Conservation (phyloP, 1,140 invertebrate genomes). For the Megalonaias nervosa region DNA sequence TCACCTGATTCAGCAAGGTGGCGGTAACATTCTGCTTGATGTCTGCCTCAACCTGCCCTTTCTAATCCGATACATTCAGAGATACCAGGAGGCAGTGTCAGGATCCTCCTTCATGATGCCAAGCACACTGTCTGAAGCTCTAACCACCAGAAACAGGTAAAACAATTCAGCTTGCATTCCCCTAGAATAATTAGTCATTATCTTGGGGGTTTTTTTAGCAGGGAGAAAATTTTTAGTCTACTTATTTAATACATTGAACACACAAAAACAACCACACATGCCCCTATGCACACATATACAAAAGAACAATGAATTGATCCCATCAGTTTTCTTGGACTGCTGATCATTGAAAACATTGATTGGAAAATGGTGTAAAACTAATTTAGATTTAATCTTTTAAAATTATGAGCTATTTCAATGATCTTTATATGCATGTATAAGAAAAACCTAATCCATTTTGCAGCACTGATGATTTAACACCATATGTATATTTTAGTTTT, state of each 20-base stretch:
- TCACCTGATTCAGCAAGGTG: constrained; percentile 80
- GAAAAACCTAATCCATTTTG: too few relatives aligned
- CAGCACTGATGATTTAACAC: too few relatives aligned
- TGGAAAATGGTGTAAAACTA: too few relatives aligned
- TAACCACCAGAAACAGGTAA: constrained; percentile 79
- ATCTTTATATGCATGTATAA: too few relatives aligned
- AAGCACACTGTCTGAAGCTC: constrained; percentile 82
- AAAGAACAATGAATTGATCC: too few relatives aligned
- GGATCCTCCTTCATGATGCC: constrained; percentile 80
- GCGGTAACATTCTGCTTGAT: constrained; percentile 85
- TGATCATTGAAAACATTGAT: too few relatives aligned
- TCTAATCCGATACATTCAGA: constrained; percentile 81
- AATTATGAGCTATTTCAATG: too few relatives aligned
- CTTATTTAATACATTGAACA: background rate
- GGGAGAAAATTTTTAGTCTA: background rate
- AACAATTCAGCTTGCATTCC: background rate
- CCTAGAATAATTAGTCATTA: background rate
- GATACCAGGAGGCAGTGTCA: constrained; percentile 80
- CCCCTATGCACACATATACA: too few relatives aligned
- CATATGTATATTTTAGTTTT: constrained; percentile 74
- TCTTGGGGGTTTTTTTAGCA: background rate
- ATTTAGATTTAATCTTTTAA: too few relatives aligned
- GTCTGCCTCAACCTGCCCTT: constrained; percentile 82
- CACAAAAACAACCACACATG: too few relatives aligned
- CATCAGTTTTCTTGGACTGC: too few relatives aligned